Conservation (phyloP, 2,888 invertebrate species). For the Megaustenia siamemsis region DNA sequence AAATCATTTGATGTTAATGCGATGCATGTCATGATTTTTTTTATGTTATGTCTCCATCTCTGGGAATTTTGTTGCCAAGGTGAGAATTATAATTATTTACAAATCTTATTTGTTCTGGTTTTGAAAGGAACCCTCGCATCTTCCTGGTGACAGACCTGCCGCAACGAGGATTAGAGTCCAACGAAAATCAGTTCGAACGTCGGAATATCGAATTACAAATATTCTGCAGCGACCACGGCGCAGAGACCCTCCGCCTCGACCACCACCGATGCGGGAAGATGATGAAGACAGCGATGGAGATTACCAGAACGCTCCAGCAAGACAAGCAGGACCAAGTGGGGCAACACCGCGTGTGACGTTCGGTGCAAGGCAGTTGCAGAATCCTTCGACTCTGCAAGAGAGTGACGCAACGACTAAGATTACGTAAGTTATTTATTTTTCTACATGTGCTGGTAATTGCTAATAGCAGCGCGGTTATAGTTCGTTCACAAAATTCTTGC, state of each 20-base stretch:
- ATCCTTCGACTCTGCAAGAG: not conserved
- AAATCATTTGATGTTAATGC: no score
- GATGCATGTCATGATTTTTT: no score
- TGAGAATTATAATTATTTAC: not conserved
- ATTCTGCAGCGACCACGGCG: slow-evolving; percentile 45
- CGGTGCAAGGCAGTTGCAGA: not conserved
- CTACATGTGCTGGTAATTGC: no score
- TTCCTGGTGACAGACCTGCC: not conserved
- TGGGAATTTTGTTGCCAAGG: no score
- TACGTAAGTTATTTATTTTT: not conserved
- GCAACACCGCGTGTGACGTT: not conserved
- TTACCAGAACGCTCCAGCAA: slow-evolving; percentile 21
- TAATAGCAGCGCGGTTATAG: no score
- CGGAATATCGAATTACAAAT: slow-evolving; percentile 37
- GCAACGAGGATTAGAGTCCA: not conserved
- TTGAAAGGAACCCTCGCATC: not conserved
- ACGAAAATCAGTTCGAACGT: slow-evolving; percentile 7
- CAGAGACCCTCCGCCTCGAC: slow-evolving; percentile 29
- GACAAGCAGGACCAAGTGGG: not conserved
- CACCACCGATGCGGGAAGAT: not conserved
- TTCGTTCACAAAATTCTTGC: no score
- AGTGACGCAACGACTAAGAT: not conserved
- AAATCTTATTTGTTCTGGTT: not conserved
- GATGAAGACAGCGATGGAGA: not conserved
- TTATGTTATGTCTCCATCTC: no score